phyloP scores from a whole-genome alignment of 2,888 invertebrate genomes.

The Amphipoea lucens region DNA sequence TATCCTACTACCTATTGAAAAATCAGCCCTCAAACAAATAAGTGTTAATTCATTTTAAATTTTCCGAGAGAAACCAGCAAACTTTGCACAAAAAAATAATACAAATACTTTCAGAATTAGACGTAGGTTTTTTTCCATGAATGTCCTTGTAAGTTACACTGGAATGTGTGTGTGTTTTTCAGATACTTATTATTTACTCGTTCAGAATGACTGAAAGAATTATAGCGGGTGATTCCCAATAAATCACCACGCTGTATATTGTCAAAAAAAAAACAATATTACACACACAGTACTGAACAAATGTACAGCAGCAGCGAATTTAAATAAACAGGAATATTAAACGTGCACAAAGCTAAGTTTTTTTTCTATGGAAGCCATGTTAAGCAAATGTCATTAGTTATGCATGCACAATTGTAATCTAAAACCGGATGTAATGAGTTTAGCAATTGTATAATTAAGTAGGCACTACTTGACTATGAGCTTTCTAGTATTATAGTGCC shows the following conservation, averaged over 20 bases:
- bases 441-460: constrained; percentile 39
- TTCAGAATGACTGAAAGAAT: not conserved
- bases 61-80: not conserved
- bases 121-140: not conserved
- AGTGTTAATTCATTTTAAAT: not conserved
- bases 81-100: no score
- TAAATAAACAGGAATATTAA: constrained; percentile 30
- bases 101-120: not conserved
- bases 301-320: not conserved
- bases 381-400: constrained; percentile 49
- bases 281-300: not conserved
- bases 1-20: no score
- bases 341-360: constrained; percentile 13
- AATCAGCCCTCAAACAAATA: not conserved
- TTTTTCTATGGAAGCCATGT: constrained; percentile 24
- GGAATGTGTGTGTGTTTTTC: not conserved
- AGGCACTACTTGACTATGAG: not conserved
- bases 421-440: constrained; percentile 38
- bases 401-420: constrained; percentile 59
- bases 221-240: not conserved
- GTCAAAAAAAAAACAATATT: not conserved
- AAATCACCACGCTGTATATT: not conserved
- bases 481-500: constrained; percentile 1
- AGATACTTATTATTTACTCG: not conserved
- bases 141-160: no score